Base-by-base conservation (phyloP, 2,113 vertebrate species). In the Chitala chitala region DNA sequence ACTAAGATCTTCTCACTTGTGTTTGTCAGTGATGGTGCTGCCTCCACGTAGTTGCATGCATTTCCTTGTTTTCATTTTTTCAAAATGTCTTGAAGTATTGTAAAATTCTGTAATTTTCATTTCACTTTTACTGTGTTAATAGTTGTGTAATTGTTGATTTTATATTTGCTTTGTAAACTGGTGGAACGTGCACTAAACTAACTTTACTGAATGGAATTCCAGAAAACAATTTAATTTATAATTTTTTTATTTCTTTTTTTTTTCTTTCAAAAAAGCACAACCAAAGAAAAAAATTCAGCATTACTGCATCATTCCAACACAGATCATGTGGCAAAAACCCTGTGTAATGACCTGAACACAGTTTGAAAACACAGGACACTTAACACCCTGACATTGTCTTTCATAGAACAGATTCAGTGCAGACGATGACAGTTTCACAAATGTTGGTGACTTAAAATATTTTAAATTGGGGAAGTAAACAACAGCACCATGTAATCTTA, bases 181-280 rank as follows among this genome's bases (percentile, higher is more conserved):
- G n/a, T n/a, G n/a, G n/a, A n/a, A n/a, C n/a, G n/a, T n/a, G n/a
- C n/a, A n/a, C n/a, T n/a, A n/a, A n/a, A n/a, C n/a, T n/a, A n/a
- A n/a, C n/a, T n/a, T n/a, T n/a, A n/a, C n/a, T n/a, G 46, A n/a
- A 29, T 38, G 59, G 44, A 63, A 63, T 3, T 63, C n/a, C n/a
- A n/a, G n/a, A n/a, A n/a, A n/a, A n/a, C n/a, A 63, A 63, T 38
- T 7, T 17, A 38, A 29, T 20, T 72, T 9, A 42, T 3, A 0
- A 13, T 46, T 72, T 76, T 63, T 31, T 64, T 75, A 69, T 50
- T 12, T 56, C 44, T 22, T 3, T 66, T 53, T 20, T 29, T 24
- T 82, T 90, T 89, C 84, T 88, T 87, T 89, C 79, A 76, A 82
- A 85, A 82, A 79, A 72, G 38, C 51, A 55, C n/a, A 7, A 70